phyloP scores from a whole-genome alignment of 2,797 vertebrate genomes.

The Carduelis carduelis region DNA sequence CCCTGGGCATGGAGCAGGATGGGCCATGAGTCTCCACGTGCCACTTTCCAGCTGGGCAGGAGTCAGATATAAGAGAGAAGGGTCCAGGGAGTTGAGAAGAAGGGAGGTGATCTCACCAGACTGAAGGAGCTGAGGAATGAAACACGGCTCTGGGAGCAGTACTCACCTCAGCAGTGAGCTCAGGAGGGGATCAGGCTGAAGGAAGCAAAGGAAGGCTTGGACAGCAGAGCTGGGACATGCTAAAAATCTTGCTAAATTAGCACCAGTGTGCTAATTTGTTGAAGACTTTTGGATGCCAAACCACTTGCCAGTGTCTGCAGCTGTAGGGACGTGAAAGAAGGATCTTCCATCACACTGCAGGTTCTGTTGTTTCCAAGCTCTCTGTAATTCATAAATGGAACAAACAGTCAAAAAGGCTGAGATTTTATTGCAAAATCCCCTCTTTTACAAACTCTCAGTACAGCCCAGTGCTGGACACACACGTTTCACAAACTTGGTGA shows the following conservation, averaged over 20 bases:
- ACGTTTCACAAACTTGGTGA: not conserved
- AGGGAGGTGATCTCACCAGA: not conserved
- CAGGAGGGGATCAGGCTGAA: not conserved
- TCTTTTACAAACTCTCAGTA: not conserved
- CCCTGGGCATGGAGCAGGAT: not conserved
- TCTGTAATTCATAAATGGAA: not conserved
- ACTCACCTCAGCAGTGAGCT: not conserved
- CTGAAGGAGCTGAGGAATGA: not conserved
- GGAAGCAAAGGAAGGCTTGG: not conserved
- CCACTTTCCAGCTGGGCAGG: not conserved
- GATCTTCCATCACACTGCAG: not conserved
- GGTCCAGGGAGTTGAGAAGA: not conserved
- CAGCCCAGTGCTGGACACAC: not conserved
- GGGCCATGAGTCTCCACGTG: accelerated
- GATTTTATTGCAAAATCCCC: not conserved
- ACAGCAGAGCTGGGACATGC: not conserved
- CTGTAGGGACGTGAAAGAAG: not conserved
- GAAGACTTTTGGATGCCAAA: not conserved
- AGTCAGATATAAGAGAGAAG: no score
- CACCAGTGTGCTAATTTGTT: not conserved
- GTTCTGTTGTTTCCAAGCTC: not conserved
- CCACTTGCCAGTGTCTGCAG: not conserved
- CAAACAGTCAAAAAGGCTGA: not conserved
- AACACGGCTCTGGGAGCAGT: not conserved
- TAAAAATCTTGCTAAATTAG: not conserved